phyloP scores from a whole-genome alignment of 2,888 invertebrate species.

The Hirtodrosophila histrioides region DNA sequence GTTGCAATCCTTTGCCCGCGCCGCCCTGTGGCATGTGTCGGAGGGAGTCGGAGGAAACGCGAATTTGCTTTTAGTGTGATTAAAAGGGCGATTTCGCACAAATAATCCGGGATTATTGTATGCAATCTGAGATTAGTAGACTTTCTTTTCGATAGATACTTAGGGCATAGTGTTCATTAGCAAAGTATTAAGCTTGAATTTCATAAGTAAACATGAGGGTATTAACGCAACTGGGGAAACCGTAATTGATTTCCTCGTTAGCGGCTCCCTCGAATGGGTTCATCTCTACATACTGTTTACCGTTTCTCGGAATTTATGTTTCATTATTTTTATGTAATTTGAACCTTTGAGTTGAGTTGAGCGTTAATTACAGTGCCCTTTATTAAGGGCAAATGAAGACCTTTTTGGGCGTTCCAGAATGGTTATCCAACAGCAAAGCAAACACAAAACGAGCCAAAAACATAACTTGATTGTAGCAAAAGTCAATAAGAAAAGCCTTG shows the following conservation, averaged over 20 bases:
- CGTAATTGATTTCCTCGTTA: too few relatives aligned
- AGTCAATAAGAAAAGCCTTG: too few relatives aligned
- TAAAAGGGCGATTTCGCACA: constrained; percentile 26
- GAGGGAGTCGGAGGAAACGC: not conserved
- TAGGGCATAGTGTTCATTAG: not conserved
- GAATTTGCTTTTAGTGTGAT: constrained; percentile 53
- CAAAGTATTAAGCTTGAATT: not conserved
- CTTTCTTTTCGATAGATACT: too few relatives aligned
- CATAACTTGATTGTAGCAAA: too few relatives aligned
- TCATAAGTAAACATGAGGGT: too few relatives aligned
- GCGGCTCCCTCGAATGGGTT: too few relatives aligned
- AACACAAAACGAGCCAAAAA: too few relatives aligned
- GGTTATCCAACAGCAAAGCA: too few relatives aligned
- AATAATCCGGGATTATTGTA: constrained; percentile 28
- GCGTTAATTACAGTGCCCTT: constrained; percentile 9
- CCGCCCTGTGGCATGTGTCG: too few relatives aligned
- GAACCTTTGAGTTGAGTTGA: constrained; percentile 19
- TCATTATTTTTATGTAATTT: constrained; percentile 25
- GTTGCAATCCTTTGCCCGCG: not conserved
- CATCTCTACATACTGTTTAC: not conserved
- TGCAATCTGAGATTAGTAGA: too few relatives aligned
- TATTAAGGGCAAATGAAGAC: constrained; percentile 20
- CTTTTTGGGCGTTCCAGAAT: too few relatives aligned
- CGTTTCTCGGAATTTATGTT: constrained; percentile 6
- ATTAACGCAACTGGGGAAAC: too few relatives aligned